Base-by-base conservation (phyloP, 2,113 vertebrate species). In the Cyanoderma ruficeps region DNA sequence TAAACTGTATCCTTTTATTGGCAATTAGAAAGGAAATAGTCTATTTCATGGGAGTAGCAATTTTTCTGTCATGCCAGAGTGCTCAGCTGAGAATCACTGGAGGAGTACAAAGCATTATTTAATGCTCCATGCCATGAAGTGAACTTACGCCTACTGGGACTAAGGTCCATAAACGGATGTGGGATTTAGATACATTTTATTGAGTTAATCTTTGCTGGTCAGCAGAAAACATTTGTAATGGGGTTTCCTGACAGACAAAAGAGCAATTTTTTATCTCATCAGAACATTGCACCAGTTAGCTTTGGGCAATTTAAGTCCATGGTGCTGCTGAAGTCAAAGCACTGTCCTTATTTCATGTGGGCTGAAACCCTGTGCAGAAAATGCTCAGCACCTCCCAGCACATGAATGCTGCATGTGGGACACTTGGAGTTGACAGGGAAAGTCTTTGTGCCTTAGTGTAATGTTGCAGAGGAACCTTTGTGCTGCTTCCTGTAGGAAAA, bases 131-230 rank as follows among this genome's bases (percentile, higher is more conserved):
- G 76, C 41, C 23, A 31, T 76, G 61, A 50, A 79, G 65, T 65
- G 61, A 31, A 41, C 23, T 89, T 87, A 30, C 0, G 30, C 42
- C 75, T 80, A 4, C 16, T 65, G 67, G 78, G 67, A 61, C 25
- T 39, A n/a, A 63, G 49, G 77, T 61, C 61, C 12, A 23, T 78
- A 82, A 94, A 69, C 0, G 2, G 59, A 69, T 85, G 70, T 77
- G 42, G 78, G 87, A 84, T 94, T 94, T 91, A 94, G 41, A 79
- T 91, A 68, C 8, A 14, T 82, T 91, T 92, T 78, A 52, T 56
- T 87, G 37, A 87, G 52, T 91, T 93, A 91, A 94, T 93, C 87
- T 84, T 33, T 46, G 28, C 87, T 82, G 80, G 83, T 91, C 87
- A 87, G 91, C 69, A 79, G 83, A 82, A 94, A 82, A n/a, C 19